Conservation (phyloP, 2,797 vertebrate genomes). For the Lerista edwardsae region DNA sequence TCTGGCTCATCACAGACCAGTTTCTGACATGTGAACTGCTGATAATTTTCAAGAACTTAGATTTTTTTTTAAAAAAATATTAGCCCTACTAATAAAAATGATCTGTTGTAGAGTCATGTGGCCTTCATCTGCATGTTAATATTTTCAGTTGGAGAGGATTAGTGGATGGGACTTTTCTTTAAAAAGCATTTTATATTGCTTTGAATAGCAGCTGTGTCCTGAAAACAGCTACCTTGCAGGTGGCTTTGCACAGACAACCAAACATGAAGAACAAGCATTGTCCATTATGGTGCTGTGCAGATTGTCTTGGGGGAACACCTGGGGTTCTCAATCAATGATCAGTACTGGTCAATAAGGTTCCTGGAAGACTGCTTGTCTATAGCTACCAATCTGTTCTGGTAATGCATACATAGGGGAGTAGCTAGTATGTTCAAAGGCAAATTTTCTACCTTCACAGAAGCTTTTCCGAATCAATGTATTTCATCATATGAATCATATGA, state of each 20-base stretch:
- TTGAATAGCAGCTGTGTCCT: constrained; percentile 1
- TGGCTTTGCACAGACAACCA: not conserved
- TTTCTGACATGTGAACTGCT: constrained; percentile 55
- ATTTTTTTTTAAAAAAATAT: not conserved
- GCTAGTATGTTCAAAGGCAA: no score
- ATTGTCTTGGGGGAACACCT: not conserved
- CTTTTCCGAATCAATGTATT: no score
- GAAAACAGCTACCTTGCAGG: not conserved
- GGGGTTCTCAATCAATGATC: not conserved
- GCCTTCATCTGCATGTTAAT: constrained; percentile 23
- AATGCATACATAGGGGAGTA: not conserved
- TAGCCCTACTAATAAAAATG: constrained; percentile 39
- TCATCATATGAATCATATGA: no score
- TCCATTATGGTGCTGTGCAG: not conserved
- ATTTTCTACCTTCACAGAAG: no score
- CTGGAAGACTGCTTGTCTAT: not conserved
- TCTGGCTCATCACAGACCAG: constrained; percentile 55
- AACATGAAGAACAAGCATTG: not conserved
- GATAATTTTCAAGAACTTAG: constrained; percentile 63
- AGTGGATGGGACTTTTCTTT: not conserved
- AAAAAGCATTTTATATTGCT: constrained; percentile 15
- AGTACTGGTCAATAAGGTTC: not conserved
- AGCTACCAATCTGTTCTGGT: not conserved
- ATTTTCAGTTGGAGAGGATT: not conserved
- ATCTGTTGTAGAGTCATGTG: constrained; percentile 7